Conservation (phyloP, 2,888 invertebrate species). For the Drosophila heteroneura region DNA sequence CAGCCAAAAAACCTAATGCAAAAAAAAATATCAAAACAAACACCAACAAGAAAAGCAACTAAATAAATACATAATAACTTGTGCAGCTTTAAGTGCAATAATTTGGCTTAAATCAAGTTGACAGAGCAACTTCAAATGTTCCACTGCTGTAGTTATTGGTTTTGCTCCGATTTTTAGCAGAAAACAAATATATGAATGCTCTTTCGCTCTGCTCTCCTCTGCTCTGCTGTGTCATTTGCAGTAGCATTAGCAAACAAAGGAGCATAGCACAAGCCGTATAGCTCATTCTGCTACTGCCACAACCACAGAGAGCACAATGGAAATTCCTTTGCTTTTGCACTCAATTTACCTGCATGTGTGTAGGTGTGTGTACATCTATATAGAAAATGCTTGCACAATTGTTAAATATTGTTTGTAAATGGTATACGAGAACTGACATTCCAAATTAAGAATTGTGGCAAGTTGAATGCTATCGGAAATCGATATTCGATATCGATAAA, state of each 20-base stretch:
- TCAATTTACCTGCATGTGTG: too few relatives aligned
- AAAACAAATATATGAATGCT: neutral
- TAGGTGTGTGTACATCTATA: too few relatives aligned
- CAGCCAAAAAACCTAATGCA: constrained; percentile 53
- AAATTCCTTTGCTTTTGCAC: too few relatives aligned
- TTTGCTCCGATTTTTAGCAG: neutral
- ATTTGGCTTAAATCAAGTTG: neutral
- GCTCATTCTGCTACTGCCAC: too few relatives aligned
- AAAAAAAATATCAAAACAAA: constrained; percentile 13
- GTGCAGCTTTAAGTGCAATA: constrained; percentile 14
- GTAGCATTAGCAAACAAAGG: too few relatives aligned
- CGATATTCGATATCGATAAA: neutral
- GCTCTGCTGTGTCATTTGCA: neutral
- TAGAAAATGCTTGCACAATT: too few relatives aligned
- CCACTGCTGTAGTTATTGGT: neutral
- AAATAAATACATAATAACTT: constrained; percentile 2
- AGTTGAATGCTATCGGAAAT: neutral
- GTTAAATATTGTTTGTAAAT: too few relatives aligned
- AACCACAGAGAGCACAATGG: too few relatives aligned
- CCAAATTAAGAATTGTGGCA: neutral
- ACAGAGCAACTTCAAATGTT: neutral
- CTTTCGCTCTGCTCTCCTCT: neutral
- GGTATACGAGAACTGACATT: neutral
- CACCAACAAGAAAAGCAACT: neutral
- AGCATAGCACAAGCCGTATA: too few relatives aligned